phyloP scores from a whole-genome alignment of 23 tunicate genomes.

The Oikopleura albicans region DNA sequence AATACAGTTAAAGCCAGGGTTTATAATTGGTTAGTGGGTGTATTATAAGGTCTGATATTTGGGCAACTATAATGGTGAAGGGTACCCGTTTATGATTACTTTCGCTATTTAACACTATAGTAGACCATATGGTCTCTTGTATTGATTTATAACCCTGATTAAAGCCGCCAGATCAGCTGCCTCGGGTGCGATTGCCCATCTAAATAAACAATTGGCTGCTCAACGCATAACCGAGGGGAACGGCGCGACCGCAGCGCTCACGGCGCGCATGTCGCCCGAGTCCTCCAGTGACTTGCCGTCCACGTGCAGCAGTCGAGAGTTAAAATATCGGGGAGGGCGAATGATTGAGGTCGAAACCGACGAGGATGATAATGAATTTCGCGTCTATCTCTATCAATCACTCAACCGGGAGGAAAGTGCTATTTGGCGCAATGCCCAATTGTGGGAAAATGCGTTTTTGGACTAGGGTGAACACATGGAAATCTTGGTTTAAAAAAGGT shows the following conservation, averaged over 20 bases:
- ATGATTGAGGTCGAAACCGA: constrained; percentile 59
- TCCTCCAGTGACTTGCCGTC: not conserved
- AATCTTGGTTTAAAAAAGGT: no score
- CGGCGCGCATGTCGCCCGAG: not conserved
- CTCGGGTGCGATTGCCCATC: not conserved
- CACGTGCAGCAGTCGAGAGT: not conserved
- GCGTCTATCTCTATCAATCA: constrained; percentile 77
- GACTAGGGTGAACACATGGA: no score
- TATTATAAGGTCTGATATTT: not conserved
- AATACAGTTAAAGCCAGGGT: constrained; percentile 8
- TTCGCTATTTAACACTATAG: no score
- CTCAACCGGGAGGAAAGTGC: not conserved
- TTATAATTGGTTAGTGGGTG: not conserved
- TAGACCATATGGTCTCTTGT: no score
- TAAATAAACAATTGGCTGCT: not conserved
- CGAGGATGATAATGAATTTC: constrained; percentile 63
- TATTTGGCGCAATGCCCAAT: constrained; percentile 1
- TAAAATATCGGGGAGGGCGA: constrained; percentile 61
- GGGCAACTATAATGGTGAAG: no score
- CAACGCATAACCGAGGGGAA: not conserved
- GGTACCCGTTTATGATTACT: no score
- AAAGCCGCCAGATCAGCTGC: not conserved
- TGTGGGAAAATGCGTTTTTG: constrained; percentile 13
- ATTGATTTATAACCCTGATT: no score
- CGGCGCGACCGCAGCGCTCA: no score